phyloP scores from a whole-genome alignment of 2,888 invertebrate species.

The Xanthostigma xanthostigma region DNA sequence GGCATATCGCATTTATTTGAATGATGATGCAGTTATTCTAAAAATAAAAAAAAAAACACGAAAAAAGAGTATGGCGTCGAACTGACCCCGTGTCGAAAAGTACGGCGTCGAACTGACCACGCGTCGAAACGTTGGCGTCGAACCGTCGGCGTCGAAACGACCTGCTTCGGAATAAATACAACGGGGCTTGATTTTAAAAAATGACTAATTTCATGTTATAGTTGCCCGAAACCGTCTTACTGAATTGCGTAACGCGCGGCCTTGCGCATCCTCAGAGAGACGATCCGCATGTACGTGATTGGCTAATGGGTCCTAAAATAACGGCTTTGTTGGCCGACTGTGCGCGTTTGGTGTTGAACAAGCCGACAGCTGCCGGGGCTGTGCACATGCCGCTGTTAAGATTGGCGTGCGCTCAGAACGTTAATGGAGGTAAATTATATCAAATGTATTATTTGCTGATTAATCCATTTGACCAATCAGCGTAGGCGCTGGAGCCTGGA shows the following conservation, averaged over 20 bases:
- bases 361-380: slow-evolving; percentile 19
- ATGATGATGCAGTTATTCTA: too few relatives aligned
- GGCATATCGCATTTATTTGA: too few relatives aligned
- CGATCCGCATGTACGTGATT: slow-evolving; percentile 27
- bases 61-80: too few relatives aligned
- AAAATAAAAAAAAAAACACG: too few relatives aligned
- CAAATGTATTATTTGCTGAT: slow-evolving; percentile 1
- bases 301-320: slow-evolving; percentile 30
- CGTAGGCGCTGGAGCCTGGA: too few relatives aligned
- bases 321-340: slow-evolving; percentile 28
- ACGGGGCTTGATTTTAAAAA: slow-evolving; percentile 15
- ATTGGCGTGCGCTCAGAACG: slow-evolving; percentile 24
- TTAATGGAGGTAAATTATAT: slow-evolving; percentile 26
- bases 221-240: slow-evolving; percentile 15
- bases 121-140: too few relatives aligned
- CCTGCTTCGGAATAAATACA: too few relatives aligned
- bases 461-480: too few relatives aligned
- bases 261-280: slow-evolving; percentile 31
- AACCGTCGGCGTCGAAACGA: too few relatives aligned
- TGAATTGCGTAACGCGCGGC: slow-evolving; percentile 29
- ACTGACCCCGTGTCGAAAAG: too few relatives aligned
- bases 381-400: slow-evolving; percentile 23
- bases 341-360: slow-evolving; percentile 17
- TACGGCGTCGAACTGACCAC: too few relatives aligned
- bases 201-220: too few relatives aligned